These are phyloP conservation scores for Chrysomallon squamiferum DNA, from an alignment of 1,140 invertebrate species.

Conservation along the genomic window DNA sequence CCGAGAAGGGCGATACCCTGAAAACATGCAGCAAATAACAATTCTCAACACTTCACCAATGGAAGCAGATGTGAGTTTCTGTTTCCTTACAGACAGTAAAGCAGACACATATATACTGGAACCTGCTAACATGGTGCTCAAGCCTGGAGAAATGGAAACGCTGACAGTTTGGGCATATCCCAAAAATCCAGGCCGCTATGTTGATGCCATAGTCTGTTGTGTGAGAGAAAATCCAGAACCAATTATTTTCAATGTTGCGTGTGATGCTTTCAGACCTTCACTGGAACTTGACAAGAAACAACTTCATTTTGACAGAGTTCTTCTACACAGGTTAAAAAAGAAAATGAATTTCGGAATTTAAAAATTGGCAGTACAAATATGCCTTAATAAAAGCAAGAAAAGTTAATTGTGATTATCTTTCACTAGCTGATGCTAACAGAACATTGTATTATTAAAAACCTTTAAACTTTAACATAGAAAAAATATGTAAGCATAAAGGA, in stretches of 20 bases:
- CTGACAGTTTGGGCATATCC: slow-evolving; percentile 63
- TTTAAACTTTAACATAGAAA: too few species aligned
- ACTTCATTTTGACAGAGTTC: slow-evolving; percentile 63
- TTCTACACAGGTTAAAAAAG: slow-evolving; percentile 56
- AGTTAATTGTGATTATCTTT: too few species aligned
- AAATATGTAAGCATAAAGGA: too few species aligned
- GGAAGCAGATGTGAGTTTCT: slow-evolving; percentile 62
- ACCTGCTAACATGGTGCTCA: slow-evolving; percentile 59
- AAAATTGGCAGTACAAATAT: too few species aligned
- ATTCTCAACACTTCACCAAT: slow-evolving; percentile 62
- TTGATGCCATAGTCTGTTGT: slow-evolving; percentile 63
- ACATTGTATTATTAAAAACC: too few species aligned
- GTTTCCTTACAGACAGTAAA: slow-evolving; percentile 62
- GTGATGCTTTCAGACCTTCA: slow-evolving; percentile 60
- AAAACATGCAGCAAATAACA: slow-evolving; percentile 60
- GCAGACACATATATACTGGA: slow-evolving; percentile 62
- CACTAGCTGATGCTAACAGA: too few species aligned
- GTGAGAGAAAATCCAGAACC: slow-evolving; percentile 64
- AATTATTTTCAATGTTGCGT: slow-evolving; percentile 60
- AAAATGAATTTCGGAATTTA: too few species aligned
- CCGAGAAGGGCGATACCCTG: slow-evolving; percentile 59
- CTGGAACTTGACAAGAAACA: slow-evolving; percentile 62
- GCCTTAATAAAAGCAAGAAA: too few species aligned
- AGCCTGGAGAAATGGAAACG: slow-evolving; percentile 51
- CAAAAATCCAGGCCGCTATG: slow-evolving; percentile 48